Base-by-base conservation (phyloP, 2,888 invertebrate species). In the Cheilosia urbana region DNA sequence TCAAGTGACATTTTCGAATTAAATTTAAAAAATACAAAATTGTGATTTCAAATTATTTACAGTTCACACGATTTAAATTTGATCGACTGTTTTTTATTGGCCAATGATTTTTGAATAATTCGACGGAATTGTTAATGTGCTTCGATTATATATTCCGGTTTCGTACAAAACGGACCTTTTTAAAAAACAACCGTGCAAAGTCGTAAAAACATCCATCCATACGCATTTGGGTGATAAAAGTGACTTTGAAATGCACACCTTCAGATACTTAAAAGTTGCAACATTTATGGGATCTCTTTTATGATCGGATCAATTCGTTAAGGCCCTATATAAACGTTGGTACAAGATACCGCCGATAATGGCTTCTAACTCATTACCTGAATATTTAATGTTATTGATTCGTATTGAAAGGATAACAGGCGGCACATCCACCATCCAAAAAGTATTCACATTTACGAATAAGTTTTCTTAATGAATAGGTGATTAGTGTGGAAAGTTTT, bases 151-250 rank as follows among this genome's bases (percentile, higher is more conserved):
- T 58, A 83, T 79, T 83, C 73, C 53, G 40, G 34, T 30, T 62
- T 53, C 73, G 71, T 75, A 40, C 13, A 30, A 47, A 71, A 65
- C 60, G 51, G 42, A 58, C 34, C 15, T 68, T 51, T 42, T 11
- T 37, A 60, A 47, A 76, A 66, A 65, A 58, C 27, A 49, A 78
- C 47, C 19, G 58, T 65, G 13, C 62, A 62, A 57, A 63, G 73
- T 47, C 65, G 79, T 84, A 79, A 79, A 83, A 79, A 73, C 17
- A 17, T 6, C 34, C 19, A 13, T 15, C 24, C 62, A 63, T 73
- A 42, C 71, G 49, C 51, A 63, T 79, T 68, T 37, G 57, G 68
- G 83, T 73, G 83, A 83, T 83, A 79, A 84, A 79, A 69, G 53
- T 27, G 40, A 58, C 78, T 69, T 75, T 17, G 53, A 68, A 69